Evolutionary conservation across 2,888 invertebrate species (phyloP).

Genomic region (Selenia dentaria): DNA sequence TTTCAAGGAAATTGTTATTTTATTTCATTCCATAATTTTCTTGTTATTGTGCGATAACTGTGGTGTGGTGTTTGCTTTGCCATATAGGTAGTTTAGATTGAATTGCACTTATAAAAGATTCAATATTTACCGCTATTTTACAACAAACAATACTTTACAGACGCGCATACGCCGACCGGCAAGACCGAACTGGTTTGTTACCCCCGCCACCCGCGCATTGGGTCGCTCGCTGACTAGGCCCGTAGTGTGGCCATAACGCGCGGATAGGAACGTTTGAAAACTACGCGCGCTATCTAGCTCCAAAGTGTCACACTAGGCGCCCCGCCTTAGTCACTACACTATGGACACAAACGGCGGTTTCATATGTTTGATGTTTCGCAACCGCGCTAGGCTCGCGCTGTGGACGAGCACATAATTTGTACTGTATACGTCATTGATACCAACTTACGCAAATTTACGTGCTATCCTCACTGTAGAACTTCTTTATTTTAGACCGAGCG

Average conservation of each 20-base stretch:
- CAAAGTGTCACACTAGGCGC: conserved; percentile 10
- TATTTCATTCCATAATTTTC: neutral
- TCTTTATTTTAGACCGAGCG: too few relatives aligned
- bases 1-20: neutral
- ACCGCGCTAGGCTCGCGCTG: conserved; percentile 6
- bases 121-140: conserved; percentile 26
- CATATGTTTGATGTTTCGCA: conserved; percentile 10
- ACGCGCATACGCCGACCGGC: conserved; percentile 10
- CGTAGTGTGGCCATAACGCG: conserved; percentile 15
- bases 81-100: conserved; percentile 9
- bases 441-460: too few relatives aligned
- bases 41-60: neutral
- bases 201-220: conserved; percentile 18
- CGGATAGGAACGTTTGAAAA: too few relatives aligned
- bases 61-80: neutral
- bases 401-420: neutral
- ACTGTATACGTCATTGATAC: too few relatives aligned
- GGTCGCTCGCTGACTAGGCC: conserved; percentile 21
- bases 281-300: conserved; percentile 21
- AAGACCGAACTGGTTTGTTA: conserved; percentile 4
- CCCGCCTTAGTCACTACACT: conserved; percentile 4
- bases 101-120: conserved; percentile 24
- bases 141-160: conserved; percentile 9
- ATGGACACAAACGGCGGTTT: conserved; percentile 3
- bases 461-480: too few relatives aligned